Conservation (phyloP, 1,140 invertebrate genomes). For the Microplitis mediator region DNA sequence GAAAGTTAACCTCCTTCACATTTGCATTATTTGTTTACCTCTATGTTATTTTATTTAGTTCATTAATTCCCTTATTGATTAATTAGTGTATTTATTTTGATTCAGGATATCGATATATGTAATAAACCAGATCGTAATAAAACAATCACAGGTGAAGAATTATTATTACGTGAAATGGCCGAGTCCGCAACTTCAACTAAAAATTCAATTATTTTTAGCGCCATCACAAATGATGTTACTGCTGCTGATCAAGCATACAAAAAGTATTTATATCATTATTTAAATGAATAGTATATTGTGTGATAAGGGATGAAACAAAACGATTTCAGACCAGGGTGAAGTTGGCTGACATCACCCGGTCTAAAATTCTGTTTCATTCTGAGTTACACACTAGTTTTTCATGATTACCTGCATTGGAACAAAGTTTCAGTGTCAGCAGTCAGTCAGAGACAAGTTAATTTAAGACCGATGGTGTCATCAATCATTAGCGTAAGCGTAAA, state of each 20-base stretch:
- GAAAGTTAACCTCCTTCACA: too few relatives aligned
- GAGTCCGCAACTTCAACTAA: conserved; percentile 56
- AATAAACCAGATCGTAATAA: conserved; percentile 46
- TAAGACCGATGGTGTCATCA: too few relatives aligned
- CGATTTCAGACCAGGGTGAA: too few relatives aligned
- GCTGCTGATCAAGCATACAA: conserved; percentile 59
- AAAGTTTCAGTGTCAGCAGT: too few relatives aligned
- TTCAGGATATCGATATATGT: conserved; percentile 51
- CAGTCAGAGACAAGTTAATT: too few relatives aligned
- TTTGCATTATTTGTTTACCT: too few relatives aligned
- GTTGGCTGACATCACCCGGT: too few relatives aligned
- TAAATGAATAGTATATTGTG: background rate
- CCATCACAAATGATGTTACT: conserved; percentile 54
- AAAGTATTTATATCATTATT: conserved; percentile 38
- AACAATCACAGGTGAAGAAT: conserved; percentile 53
- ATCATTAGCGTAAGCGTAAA: too few relatives aligned
- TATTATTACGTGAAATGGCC: conserved; percentile 52
- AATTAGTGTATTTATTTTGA: conserved; percentile 4
- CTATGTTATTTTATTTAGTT: background rate
- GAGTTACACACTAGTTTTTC: too few relatives aligned
- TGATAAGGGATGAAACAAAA: too few relatives aligned
- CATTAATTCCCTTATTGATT: background rate
- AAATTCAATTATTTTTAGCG: conserved; percentile 60
- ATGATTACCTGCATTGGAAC: too few relatives aligned
- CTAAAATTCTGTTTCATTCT: too few relatives aligned